phyloP scores from a whole-genome alignment of 1,140 invertebrate species.

The Bombus pascuorum region DNA sequence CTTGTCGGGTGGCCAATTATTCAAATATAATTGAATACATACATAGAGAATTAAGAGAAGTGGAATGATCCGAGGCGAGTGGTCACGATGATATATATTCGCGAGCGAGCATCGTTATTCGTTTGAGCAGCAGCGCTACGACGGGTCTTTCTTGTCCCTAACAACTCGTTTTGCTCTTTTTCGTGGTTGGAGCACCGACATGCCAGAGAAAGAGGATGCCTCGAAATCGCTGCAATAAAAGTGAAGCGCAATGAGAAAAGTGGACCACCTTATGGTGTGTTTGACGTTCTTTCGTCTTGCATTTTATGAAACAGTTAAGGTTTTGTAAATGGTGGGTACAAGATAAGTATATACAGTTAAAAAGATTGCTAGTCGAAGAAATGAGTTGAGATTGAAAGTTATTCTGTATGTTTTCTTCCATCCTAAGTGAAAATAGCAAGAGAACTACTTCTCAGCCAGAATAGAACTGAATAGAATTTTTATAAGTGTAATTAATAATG shows the following conservation, averaged over 20 bases:
- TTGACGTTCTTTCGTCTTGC: neutral
- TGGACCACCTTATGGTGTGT: slow-evolving; percentile 7
- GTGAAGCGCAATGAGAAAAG: slow-evolving; percentile 8
- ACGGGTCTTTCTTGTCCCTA: slow-evolving; percentile 54
- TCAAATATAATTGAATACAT: slow-evolving; percentile 71
- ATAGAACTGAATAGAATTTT: neutral
- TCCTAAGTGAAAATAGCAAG: neutral
- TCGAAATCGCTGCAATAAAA: slow-evolving; percentile 55
- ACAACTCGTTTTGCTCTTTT: slow-evolving; percentile 44
- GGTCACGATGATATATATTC: slow-evolving; percentile 41
- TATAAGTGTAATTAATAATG: neutral
- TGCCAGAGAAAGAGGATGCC: neutral
- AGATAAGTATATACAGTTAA: neutral
- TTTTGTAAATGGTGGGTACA: neutral
- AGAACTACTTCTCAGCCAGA: neutral
- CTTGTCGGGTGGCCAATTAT: slow-evolving; percentile 64
- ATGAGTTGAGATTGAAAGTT: slow-evolving; percentile 2
- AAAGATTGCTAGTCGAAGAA: neutral
- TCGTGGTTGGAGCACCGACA: neutral
- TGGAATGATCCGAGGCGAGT: slow-evolving; percentile 32
- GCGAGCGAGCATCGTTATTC: slow-evolving; percentile 55
- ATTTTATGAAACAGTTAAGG: slow-evolving; percentile 12
- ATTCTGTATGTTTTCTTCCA: no score
- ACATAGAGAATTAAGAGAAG: slow-evolving; percentile 59
- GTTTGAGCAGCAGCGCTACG: slow-evolving; percentile 7